Evolutionary conservation across 2,888 invertebrate genomes (phyloP).

Genomic region (Sacculina carcini): DNA sequence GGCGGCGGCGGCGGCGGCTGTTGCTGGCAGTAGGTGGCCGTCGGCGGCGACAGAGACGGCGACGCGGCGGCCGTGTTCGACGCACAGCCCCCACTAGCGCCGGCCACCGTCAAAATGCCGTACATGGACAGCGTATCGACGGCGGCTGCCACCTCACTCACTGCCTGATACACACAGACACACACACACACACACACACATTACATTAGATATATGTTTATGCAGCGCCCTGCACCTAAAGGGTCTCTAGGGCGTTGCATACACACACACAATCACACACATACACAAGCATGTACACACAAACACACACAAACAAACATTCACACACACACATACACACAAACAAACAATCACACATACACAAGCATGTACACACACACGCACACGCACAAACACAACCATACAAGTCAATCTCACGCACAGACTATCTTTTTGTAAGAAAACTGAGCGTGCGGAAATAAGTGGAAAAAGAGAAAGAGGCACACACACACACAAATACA

Average conservation of each 20-base stretch:
- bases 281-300: too few relatives aligned
- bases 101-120: conserved; percentile 61
- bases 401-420: too few relatives aligned
- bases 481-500: not conserved
- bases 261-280: too few relatives aligned
- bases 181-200: conserved; percentile 8
- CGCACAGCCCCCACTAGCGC: conserved; percentile 43
- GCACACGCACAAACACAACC: too few relatives aligned
- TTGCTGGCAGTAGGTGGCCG: conserved; percentile 39
- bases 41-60: conserved; percentile 14
- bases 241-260: too few relatives aligned
- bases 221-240: not conserved
- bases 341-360: too few relatives aligned
- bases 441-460: not conserved
- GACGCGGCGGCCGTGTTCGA: conserved; percentile 31
- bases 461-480: not conserved
- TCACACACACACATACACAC: too few relatives aligned
- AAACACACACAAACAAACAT: too few relatives aligned
- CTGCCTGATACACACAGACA: conserved; percentile 32
- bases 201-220: too few relatives aligned
- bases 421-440: too few relatives aligned
- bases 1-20: conserved; percentile 45
- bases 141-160: conserved; percentile 73
- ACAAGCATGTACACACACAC: too few relatives aligned
- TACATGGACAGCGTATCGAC: conserved; percentile 79